These are phyloP conservation scores for Onthophagus taurus DNA, from an alignment of 1,140 invertebrate species.

Conservation along the genomic window DNA sequence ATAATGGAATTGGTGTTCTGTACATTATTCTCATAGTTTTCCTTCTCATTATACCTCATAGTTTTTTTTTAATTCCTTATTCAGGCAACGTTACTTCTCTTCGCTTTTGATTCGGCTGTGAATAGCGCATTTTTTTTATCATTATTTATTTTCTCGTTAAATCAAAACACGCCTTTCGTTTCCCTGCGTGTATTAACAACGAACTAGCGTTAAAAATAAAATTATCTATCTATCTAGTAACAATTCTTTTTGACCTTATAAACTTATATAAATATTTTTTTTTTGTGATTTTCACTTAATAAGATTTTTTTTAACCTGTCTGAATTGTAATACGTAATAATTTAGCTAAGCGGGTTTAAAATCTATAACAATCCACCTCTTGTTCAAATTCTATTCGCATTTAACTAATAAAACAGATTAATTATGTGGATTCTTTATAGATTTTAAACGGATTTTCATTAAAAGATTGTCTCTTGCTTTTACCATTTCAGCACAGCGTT, in stretches of 20 bases:
- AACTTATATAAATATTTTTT: conserved; percentile 12
- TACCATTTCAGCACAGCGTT: no score
- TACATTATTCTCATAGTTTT: conserved; percentile 9
- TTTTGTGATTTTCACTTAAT: conserved; percentile 3
- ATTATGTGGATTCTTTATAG: background rate
- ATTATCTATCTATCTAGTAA: conserved; percentile 4
- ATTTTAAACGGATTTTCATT: no score
- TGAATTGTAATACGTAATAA: conserved; percentile 4
- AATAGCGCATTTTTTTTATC: conserved; percentile 3
- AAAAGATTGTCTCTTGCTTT: no score
- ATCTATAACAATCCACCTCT: no score
- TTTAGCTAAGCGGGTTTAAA: conserved; percentile 9
- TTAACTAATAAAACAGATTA: no score
- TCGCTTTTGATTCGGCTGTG: no score
- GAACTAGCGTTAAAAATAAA: conserved; percentile 7
- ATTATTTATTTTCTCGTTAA: conserved; percentile 3
- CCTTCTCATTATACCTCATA: conserved; percentile 5
- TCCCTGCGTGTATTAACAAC: background rate
- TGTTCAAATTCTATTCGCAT: no score
- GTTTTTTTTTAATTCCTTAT: conserved; percentile 10
- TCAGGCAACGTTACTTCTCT: conserved; percentile 11
- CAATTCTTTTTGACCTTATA: conserved; percentile 7
- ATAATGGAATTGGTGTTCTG: conserved; percentile 12
- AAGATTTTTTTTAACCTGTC: conserved; percentile 4
- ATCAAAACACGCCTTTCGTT: conserved; percentile 2